A percentile compares a stretch with the other conserved stretches of the same genome.
These are phyloP conservation scores for Rhyzopertha dominica DNA, from an alignment of 1,140 invertebrate genomes.

Conservation along the genomic window DNA sequence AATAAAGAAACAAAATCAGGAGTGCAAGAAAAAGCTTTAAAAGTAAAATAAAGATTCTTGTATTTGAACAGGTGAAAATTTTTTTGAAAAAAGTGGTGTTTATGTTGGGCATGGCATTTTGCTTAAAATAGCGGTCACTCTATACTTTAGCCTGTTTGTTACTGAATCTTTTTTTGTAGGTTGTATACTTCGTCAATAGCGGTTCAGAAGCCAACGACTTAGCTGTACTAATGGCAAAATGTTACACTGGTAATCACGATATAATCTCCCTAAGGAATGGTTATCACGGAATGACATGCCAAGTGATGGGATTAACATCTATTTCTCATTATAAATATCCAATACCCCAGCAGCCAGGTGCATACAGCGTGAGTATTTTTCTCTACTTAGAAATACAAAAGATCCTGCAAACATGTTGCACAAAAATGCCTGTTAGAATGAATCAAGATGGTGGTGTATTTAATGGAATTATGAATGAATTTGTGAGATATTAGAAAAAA, in stretches of 20 bases:
- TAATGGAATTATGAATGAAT: too few species aligned
- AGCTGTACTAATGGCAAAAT: conserved; percentile 78
- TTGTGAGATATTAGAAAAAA: too few species aligned
- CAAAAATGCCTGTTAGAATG: too few species aligned
- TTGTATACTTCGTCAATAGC: conserved; percentile 91
- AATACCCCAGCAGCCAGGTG: conserved; percentile 67
- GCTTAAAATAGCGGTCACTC: conserved; percentile 1
- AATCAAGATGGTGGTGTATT: too few species aligned
- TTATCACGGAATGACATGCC: conserved; percentile 87
- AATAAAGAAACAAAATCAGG: too few species aligned
- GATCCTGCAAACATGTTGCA: too few species aligned
- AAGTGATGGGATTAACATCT: conserved; percentile 77
- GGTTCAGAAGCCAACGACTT: conserved; percentile 97
- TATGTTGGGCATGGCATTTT: neutral
- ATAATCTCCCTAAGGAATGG: conserved; percentile 80
- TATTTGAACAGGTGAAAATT: too few species aligned
- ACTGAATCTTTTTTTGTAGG: conserved; percentile 47
- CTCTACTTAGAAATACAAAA: conserved; percentile 6
- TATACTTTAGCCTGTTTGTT: conserved; percentile 4
- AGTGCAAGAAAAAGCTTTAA: too few species aligned
- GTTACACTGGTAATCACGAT: conserved; percentile 80
- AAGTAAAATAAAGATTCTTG: too few species aligned
- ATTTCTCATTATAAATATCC: conserved; percentile 74
- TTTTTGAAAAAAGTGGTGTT: too few species aligned
- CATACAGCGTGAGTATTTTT: conserved; percentile 68